These are phyloP conservation scores for Rhinoderma darwinii DNA, from an alignment of 2,113 vertebrate genomes.

Conservation along the genomic window DNA sequence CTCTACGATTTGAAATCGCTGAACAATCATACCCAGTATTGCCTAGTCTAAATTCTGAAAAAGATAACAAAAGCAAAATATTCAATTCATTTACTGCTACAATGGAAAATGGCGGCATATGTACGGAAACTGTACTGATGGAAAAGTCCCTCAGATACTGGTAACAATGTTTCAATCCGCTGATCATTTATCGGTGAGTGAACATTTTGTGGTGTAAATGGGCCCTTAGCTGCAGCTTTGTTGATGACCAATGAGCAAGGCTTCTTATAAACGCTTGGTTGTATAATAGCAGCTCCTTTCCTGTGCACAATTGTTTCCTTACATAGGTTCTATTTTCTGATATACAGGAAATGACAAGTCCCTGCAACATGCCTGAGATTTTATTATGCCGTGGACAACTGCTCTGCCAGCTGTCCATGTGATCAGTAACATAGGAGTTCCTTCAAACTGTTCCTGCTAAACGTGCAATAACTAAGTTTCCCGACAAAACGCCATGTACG, in stretches of 20 bases:
- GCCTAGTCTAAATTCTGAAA: no score
- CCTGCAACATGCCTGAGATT: slow-evolving; percentile 1
- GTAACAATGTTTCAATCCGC: no score
- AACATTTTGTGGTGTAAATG: no score
- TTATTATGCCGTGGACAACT: neutral
- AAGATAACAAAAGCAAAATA: no score
- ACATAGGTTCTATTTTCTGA: slow-evolving; percentile 35
- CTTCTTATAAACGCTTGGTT: neutral
- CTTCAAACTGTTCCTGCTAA: neutral
- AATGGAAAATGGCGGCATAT: neutral
- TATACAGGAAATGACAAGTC: slow-evolving; percentile 27
- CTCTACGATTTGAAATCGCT: no score
- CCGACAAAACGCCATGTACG: neutral
- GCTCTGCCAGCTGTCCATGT: neutral
- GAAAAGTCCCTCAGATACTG: no score
- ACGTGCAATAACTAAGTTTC: neutral
- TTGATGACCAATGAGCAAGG: neutral
- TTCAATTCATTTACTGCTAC: no score
- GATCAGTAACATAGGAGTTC: neutral
- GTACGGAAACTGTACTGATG: neutral
- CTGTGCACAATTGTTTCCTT: slow-evolving; percentile 21
- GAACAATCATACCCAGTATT: no score
- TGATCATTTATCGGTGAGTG: no score
- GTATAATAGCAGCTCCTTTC: neutral
- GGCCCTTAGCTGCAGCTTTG: neutral